phyloP scores from a whole-genome alignment of 1,140 invertebrate genomes.

The Drosophila seguyi region DNA sequence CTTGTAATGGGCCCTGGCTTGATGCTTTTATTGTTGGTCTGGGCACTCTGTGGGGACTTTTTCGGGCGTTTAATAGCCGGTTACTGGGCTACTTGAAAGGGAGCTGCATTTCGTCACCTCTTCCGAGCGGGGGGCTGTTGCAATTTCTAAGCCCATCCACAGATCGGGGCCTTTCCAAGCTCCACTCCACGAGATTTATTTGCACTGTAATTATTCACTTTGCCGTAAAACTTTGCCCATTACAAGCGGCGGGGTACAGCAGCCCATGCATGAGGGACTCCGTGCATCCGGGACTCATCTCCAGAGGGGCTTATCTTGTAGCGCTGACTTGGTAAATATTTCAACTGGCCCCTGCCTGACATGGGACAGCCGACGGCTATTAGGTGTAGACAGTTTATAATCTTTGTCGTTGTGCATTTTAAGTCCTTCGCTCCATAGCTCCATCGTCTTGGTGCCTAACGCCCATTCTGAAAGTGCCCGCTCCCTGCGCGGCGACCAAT shows the following conservation, averaged over 20 bases:
- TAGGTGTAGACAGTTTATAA: conserved; percentile 80
- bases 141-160: conserved; percentile 44
- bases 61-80: conserved; percentile 44
- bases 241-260: conserved; percentile 36
- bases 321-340: conserved; percentile 55
- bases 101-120: conserved; percentile 52
- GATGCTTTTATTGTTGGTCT: conserved; percentile 43
- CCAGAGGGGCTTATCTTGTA: conserved; percentile 61
- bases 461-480: conserved; percentile 49
- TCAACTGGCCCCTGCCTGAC: conserved; percentile 58
- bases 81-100: conserved; percentile 13
- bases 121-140: conserved; percentile 9
- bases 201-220: conserved; percentile 79
- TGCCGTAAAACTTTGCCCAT: conserved; percentile 70
- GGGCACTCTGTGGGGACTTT: conserved; percentile 25
- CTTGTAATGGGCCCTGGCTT: conserved; percentile 19
- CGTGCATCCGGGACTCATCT: conserved; percentile 40
- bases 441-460: conserved; percentile 15
- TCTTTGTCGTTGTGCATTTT: conserved; percentile 75
- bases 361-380: conserved; percentile 57
- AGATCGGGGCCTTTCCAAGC: conserved; percentile 24
- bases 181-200: conserved; percentile 61
- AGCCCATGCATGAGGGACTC: conserved; percentile 17
- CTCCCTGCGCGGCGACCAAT: conserved; percentile 38
- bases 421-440: conserved; percentile 39